phyloP scores from a whole-genome alignment of 2,888 invertebrate species.

The Plutella xylostella region DNA sequence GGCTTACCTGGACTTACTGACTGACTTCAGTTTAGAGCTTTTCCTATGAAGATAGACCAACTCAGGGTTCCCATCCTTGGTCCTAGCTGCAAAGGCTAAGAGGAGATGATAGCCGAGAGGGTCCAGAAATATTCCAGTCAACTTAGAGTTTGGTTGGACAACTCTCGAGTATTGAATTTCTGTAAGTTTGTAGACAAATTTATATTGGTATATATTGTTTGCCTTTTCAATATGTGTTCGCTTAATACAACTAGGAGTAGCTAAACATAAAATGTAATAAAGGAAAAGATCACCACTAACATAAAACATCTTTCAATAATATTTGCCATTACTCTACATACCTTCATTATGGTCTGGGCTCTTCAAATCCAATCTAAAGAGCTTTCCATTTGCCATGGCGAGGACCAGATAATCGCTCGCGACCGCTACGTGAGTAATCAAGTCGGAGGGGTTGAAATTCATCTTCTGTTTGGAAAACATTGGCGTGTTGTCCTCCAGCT shows the following conservation, averaged over 20 bases:
- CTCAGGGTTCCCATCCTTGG: conserved; percentile 73
- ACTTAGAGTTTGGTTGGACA: conserved; percentile 66
- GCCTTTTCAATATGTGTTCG: no score
- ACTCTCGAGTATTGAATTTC: conserved; percentile 80
- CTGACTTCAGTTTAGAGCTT: conserved; percentile 77
- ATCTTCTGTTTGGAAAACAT: conserved; percentile 90
- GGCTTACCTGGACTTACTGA: conserved; percentile 72
- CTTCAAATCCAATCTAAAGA: conserved; percentile 85
- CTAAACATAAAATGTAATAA: background rate
- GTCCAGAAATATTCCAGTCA: conserved; percentile 82
- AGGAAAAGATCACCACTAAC: background rate
- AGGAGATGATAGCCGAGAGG: conserved; percentile 89
- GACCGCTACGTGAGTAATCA: conserved; percentile 84
- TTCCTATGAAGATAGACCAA: conserved; percentile 84
- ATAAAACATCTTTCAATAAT: background rate
- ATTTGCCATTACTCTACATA: conserved; percentile 32
- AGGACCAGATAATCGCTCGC: conserved; percentile 86
- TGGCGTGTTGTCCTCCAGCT: conserved; percentile 79
- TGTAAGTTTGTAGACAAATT: conserved; percentile 26
- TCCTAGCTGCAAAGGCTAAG: conserved; percentile 76
- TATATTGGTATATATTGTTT: no score
- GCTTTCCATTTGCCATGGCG: conserved; percentile 83
- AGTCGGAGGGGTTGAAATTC: conserved; percentile 81
- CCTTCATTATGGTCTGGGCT: conserved; percentile 84
- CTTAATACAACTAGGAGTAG: no score